Percentiles rank a stretch among this genome's conserved stretches.
These are phyloP conservation scores for Eledone cirrhosa DNA, from an alignment of 2,888 invertebrate genomes.

Conservation along the genomic window DNA sequence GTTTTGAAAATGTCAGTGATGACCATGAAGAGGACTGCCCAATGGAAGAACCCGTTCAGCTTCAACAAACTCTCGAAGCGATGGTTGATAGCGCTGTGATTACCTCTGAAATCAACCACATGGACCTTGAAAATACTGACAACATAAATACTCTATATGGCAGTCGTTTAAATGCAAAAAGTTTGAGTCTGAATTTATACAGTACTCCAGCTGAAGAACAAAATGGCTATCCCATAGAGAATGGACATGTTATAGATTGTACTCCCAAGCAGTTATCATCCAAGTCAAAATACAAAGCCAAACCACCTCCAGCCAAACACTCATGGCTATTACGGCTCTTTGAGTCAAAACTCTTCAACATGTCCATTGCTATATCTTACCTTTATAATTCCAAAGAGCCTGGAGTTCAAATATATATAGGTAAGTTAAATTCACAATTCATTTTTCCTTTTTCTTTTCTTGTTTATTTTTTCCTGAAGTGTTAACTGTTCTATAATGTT, in stretches of 20 bases:
- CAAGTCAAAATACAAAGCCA: constrained; percentile 38
- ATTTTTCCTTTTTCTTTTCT: background rate
- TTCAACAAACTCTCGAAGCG: too few species aligned
- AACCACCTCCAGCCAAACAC: constrained; percentile 40
- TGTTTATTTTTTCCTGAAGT: too few species aligned
- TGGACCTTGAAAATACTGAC: too few species aligned
- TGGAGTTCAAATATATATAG: constrained; percentile 96
- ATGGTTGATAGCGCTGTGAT: too few species aligned
- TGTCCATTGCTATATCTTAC: constrained; percentile 98
- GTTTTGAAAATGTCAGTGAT: too few species aligned
- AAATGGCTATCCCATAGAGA: background rate
- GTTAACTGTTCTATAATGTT: too few species aligned
- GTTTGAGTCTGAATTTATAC: constrained; percentile 8
- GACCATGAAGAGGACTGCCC: too few species aligned
- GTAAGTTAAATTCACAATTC: constrained; percentile 67
- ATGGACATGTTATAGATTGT: background rate
- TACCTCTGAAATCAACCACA: too few species aligned
- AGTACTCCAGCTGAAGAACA: constrained; percentile 5
- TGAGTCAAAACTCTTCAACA: constrained; percentile 96
- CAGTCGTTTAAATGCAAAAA: background rate
- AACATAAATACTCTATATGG: background rate
- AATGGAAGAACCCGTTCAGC: too few species aligned
- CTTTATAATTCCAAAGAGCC: constrained; percentile 98
- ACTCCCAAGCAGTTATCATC: constrained; percentile 36
- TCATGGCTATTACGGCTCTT: constrained; percentile 84